phyloP scores from a whole-genome alignment of 2,888 invertebrate species.

The Rotaria macrura region DNA sequence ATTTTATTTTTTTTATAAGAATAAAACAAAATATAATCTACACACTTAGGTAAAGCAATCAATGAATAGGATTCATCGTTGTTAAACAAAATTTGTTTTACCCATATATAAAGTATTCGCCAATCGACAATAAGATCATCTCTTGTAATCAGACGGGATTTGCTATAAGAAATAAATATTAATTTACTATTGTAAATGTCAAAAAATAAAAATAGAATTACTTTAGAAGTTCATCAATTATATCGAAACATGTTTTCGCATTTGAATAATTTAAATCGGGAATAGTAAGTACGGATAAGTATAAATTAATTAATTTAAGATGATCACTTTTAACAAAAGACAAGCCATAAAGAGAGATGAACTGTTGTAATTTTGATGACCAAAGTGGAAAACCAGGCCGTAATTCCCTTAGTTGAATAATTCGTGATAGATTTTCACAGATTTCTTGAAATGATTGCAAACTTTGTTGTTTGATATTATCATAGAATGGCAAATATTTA shows the following conservation, averaged over 20 bases:
- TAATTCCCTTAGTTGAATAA: conserved; percentile 23
- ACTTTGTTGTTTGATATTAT: not conserved
- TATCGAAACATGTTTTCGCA: not conserved
- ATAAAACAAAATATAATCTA: not conserved
- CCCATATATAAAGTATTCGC: not conserved
- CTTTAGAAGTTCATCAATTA: not conserved
- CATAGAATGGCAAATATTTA: not conserved
- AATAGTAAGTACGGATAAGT: not conserved
- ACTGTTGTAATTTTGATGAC: conserved; percentile 12
- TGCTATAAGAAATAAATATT: not conserved
- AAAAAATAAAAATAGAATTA: not conserved
- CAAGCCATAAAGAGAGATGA: not conserved
- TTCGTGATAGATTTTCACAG: not conserved
- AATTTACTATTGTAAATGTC: not conserved
- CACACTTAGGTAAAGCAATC: not conserved
- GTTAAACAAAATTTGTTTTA: not conserved
- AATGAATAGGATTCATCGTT: not conserved
- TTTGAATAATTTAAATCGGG: not conserved
- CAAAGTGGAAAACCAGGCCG: conserved; percentile 31
- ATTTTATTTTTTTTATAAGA: not conserved
- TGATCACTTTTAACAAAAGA: not conserved
- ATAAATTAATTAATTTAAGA: not conserved
- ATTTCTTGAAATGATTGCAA: not conserved
- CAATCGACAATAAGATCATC: not conserved
- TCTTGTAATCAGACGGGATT: not conserved